Evolutionary conservation across 1,140 invertebrate genomes (phyloP), one percentile per base, ranked within the genome.

Genomic region (Zaprionus kolodkinae): DNA sequence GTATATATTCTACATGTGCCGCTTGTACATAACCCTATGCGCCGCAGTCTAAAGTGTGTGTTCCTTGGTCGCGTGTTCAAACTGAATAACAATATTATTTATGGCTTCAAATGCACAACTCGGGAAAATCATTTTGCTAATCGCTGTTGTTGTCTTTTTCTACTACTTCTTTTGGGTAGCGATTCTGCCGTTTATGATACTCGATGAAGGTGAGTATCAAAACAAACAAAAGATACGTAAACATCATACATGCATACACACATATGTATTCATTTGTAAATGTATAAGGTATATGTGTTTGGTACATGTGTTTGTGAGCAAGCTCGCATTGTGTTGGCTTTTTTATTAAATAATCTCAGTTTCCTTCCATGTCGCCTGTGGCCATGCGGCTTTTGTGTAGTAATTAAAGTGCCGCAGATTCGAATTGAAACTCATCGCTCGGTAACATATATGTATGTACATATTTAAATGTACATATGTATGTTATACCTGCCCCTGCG

Each of bases 161-260:
- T 94, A 96, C 73, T 94, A 95, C 66, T 94, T 95, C 27, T 90
- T 96, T 65, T 96, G 95, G 95, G 91, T 96, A 15, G 94, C 96
- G 45, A 94, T 94, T 33, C 93, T 95, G 62, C 96, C 96, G 3
- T 96, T 96, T 79, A 94, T 95, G 74, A 95, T 96, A 62, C 87
- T 93, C 72, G 91, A 92, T 78, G 88, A 93, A 92, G 93, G 93
- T 93, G 78, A 91, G 88, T 78, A 52, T 36, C 50, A 57, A 72
- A 65, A 72, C 54, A 62, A 45, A 75, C 52, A 13, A 35, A 25
- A 21, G 56, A 43, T 17, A 56, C 30, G 87, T 60, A 30, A 30
- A 30, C 27, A 70, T 43, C 60, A 45, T 52, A 86, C 13, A 35
- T 27, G 38, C 36, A 12, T 21, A 43, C 43, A 12, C n/a, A 43